These are phyloP conservation scores for Xestoiulus laeticollis DNA, from an alignment of 2,888 invertebrate genomes.

Conservation along the genomic window DNA sequence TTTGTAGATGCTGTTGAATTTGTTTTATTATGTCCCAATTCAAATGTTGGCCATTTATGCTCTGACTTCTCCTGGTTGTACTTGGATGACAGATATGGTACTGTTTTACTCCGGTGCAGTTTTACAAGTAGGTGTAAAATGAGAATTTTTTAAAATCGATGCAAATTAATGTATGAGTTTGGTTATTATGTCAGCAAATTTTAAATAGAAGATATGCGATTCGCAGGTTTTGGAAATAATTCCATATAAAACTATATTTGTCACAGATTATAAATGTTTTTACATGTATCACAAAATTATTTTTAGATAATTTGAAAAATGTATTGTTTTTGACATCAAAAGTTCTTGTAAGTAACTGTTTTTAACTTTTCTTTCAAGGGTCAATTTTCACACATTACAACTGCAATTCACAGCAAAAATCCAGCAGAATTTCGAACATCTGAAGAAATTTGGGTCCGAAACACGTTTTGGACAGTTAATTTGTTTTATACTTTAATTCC, in stretches of 20 bases:
- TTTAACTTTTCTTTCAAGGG: no score
- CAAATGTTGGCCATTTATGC: slow-evolving; percentile 34
- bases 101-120: slow-evolving; percentile 46
- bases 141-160: no score
- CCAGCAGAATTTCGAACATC: slow-evolving; percentile 21
- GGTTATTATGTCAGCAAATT: no score
- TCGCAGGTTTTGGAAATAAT: no score
- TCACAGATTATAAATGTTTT: no score
- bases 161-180: no score
- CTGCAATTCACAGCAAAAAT: slow-evolving; percentile 43
- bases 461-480: slow-evolving; percentile 42
- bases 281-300: no score
- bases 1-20: slow-evolving; percentile 45
- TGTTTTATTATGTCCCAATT: slow-evolving; percentile 46
- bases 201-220: no score
- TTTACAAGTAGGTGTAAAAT: slow-evolving; percentile 31
- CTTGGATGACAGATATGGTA: slow-evolving; percentile 44
- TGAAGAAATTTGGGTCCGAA: slow-evolving; percentile 2
- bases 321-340: no score
- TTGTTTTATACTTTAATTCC: slow-evolving; percentile 29
- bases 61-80: slow-evolving; percentile 29
- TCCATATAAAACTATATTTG: no score
- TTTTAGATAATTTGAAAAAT: no score
- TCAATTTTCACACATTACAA: neutral
- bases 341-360: no score